phyloP scores from a whole-genome alignment of 2,797 vertebrate genomes.

The Periophthalmus magnuspinnatus region DNA sequence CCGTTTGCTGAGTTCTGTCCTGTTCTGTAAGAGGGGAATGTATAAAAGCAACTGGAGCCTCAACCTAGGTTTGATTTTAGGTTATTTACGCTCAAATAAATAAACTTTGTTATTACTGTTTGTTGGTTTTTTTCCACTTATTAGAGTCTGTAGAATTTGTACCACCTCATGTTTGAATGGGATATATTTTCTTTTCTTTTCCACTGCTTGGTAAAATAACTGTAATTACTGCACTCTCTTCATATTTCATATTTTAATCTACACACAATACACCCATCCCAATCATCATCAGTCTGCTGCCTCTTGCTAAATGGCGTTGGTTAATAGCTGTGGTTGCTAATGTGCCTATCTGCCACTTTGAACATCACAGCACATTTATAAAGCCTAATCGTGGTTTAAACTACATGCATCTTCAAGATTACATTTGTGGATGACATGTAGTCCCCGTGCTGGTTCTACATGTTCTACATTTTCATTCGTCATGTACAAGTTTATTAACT shows the following conservation, averaged over 20 bases:
- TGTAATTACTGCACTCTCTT: neutral
- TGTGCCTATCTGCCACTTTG: conserved; percentile 12
- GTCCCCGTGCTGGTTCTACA: conserved; percentile 23
- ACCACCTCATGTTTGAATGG: neutral
- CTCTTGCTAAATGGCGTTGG: conserved; percentile 5
- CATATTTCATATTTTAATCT: neutral
- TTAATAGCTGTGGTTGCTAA: conserved; percentile 11
- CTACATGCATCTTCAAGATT: conserved; percentile 22
- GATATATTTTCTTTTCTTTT: conserved; percentile 7
- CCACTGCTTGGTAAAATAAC: neutral
- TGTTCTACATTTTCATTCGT: conserved; percentile 36
- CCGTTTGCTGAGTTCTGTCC: neutral
- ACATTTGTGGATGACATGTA: conserved; percentile 33
- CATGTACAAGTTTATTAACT: conserved; percentile 41
- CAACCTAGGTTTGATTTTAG: neutral
- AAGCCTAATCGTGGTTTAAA: conserved; percentile 26
- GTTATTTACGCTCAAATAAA: neutral
- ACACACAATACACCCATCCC: neutral
- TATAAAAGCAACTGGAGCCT: neutral
- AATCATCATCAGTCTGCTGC: conserved; percentile 16
- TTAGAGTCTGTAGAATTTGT: neutral
- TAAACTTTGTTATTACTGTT: neutral
- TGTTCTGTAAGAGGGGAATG: neutral
- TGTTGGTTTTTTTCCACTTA: neutral
- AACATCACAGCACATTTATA: conserved; percentile 33